Evolutionary conservation across 2,113 vertebrate genomes (phyloP).

Genomic region (Origma solitaria): DNA sequence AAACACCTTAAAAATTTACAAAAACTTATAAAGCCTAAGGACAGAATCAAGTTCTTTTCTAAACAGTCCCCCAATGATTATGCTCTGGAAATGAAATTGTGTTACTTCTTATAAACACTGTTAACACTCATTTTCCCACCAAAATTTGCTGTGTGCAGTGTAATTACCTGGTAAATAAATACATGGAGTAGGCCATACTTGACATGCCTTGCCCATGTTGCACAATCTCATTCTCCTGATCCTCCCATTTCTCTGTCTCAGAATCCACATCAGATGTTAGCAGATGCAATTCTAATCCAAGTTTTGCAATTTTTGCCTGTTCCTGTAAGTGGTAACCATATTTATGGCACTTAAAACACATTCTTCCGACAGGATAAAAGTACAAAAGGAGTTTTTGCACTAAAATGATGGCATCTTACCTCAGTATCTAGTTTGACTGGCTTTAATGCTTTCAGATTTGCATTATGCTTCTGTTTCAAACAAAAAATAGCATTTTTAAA

Average conservation of each 20-base stretch:
- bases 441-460: conserved; percentile 88
- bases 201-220: conserved; percentile 86
- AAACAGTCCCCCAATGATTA: background rate
- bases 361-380: background rate
- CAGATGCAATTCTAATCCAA: conserved; percentile 90
- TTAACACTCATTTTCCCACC: background rate
- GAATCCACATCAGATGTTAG: conserved; percentile 88
- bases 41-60: background rate
- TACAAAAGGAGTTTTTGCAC: background rate
- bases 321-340: conserved; percentile 75
- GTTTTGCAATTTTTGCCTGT: conserved; percentile 87
- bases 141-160: background rate
- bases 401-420: conserved; percentile 71
- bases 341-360: background rate
- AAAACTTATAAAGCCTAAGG: background rate
- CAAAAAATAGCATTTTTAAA: conserved; percentile 11
- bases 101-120: background rate
- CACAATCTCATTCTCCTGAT: conserved; percentile 88
- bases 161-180: conserved; percentile 94
- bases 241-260: conserved; percentile 93
- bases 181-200: conserved; percentile 92
- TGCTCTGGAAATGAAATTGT: background rate
- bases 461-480: conserved; percentile 86
- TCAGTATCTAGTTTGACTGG: conserved; percentile 89
- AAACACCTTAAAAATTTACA: background rate